These are phyloP conservation scores for Sterna hirundo DNA, from an alignment of 2,113 vertebrate genomes.

Conservation along the genomic window DNA sequence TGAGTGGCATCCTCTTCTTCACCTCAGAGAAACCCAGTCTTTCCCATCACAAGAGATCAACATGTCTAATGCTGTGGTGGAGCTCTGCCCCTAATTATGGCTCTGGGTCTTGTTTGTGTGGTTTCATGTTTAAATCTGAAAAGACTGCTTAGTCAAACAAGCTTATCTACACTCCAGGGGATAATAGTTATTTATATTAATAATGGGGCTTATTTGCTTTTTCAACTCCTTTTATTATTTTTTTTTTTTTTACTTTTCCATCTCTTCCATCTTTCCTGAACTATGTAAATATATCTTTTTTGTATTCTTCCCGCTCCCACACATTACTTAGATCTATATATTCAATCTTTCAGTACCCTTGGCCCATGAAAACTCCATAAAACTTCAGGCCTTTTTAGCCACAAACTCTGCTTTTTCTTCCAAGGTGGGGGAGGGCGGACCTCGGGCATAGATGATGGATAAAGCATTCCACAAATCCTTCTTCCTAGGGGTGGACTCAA, in stretches of 20 bases:
- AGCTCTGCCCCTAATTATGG: conserved; percentile 2
- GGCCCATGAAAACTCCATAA: not conserved
- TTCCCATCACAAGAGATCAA: not conserved
- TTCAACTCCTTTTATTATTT: not conserved
- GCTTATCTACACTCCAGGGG: conserved; percentile 24
- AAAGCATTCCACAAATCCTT: not conserved
- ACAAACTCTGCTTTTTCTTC: not conserved
- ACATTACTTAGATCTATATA: not conserved
- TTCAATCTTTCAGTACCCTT: not conserved
- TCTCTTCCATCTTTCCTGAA: not conserved
- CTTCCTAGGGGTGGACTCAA: not conserved
- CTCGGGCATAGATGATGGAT: not conserved
- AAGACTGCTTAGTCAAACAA: conserved; percentile 24
- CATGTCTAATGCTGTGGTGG: not conserved
- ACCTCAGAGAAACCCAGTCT: not conserved
- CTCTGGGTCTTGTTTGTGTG: not conserved
- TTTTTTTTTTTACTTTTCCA: not conserved
- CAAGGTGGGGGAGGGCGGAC: not conserved
- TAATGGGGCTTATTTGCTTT: conserved; percentile 14
- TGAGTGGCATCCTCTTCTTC: not conserved
- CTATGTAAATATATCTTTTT: not conserved
- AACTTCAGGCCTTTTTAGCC: not conserved
- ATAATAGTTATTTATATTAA: conserved; percentile 37
- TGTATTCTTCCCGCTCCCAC: not conserved
- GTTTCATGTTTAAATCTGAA: conserved; percentile 21